A percentile compares a stretch with the other conserved stretches of the same genome.
Conservation (phyloP, 2,113 vertebrate species). For the Cranoglanis bouderius region DNA sequence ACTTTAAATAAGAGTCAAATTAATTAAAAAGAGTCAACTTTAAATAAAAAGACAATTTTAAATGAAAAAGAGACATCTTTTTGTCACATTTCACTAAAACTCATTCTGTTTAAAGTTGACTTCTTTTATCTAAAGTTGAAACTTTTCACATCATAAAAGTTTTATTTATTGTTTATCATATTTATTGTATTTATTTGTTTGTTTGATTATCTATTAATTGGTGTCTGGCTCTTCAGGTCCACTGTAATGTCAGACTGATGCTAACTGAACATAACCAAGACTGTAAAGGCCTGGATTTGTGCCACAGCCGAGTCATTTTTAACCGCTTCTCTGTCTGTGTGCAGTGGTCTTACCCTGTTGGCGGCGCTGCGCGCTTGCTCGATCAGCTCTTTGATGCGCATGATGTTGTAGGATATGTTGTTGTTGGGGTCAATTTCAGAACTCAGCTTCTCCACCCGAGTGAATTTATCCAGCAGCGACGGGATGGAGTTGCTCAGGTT, state of each 20-base stretch:
- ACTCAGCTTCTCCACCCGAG: slow-evolving; percentile 83
- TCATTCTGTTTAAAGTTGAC: no score
- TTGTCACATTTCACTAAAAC: no score
- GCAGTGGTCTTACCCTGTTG: slow-evolving; percentile 78
- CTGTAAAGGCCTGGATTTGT: not conserved
- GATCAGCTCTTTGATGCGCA: slow-evolving; percentile 90
- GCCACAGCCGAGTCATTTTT: not conserved
- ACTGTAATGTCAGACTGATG: not conserved
- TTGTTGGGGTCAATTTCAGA: slow-evolving; percentile 75
- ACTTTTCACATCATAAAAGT: not conserved
- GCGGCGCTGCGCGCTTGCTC: slow-evolving; percentile 90
- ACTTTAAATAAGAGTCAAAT: no score
- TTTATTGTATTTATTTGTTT: no score
- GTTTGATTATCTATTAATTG: not conserved
- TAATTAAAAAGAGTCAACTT: no score
- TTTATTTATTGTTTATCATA: no score
- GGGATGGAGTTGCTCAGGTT: slow-evolving; percentile 85
- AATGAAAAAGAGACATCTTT: no score
- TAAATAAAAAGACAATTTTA: no score
- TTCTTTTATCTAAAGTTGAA: not conserved
- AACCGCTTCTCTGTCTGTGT: not conserved
- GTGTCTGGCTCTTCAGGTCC: not conserved
- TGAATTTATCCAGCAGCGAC: slow-evolving; percentile 77
- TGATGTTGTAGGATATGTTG: slow-evolving; percentile 88
- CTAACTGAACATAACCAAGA: not conserved